Conservation (phyloP, 2,888 invertebrate species). For the Plutella xylostella region DNA sequence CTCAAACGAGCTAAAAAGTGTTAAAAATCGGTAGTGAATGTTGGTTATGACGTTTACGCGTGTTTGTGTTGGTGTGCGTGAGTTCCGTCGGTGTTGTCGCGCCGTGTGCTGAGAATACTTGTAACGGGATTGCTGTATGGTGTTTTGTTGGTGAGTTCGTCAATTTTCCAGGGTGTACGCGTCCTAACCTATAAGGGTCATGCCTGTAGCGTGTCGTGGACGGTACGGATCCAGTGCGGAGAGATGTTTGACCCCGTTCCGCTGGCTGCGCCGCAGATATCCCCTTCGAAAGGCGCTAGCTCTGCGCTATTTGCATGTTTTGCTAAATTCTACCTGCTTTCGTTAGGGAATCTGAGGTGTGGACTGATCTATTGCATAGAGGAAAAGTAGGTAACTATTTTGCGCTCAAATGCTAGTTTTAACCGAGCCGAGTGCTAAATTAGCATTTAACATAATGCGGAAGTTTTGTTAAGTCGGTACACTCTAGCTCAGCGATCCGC, state of each 20-base stretch:
- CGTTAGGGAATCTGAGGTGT: too few species aligned
- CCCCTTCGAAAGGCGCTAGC: constrained; percentile 43
- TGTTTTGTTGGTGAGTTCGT: constrained; percentile 1
- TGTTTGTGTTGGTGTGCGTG: constrained; percentile 49
- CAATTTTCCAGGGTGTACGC: too few species aligned
- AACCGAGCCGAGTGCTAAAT: too few species aligned
- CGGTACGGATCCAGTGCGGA: constrained; percentile 26
- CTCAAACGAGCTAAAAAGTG: constrained; percentile 42
- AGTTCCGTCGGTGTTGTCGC: constrained; percentile 44
- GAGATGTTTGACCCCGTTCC: constrained; percentile 47
- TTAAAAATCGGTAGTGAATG: constrained; percentile 60
- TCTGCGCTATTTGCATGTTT: constrained; percentile 16
- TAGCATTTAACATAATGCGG: too few species aligned
- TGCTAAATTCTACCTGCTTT: constrained; percentile 1
- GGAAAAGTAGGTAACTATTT: too few species aligned
- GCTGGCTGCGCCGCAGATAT: constrained; percentile 23
- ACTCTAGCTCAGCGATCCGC: too few species aligned
- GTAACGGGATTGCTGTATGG: constrained; percentile 57
- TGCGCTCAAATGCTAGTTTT: too few species aligned
- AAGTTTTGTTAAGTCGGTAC: too few species aligned
- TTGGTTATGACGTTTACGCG: constrained; percentile 64
- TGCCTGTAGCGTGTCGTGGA: constrained; percentile 26
- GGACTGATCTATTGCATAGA: too few species aligned
- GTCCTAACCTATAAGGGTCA: constrained; percentile 29
- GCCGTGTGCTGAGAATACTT: constrained; percentile 60